Conservation (phyloP, 1,140 invertebrate genomes). For the Caerostris extrusa region DNA sequence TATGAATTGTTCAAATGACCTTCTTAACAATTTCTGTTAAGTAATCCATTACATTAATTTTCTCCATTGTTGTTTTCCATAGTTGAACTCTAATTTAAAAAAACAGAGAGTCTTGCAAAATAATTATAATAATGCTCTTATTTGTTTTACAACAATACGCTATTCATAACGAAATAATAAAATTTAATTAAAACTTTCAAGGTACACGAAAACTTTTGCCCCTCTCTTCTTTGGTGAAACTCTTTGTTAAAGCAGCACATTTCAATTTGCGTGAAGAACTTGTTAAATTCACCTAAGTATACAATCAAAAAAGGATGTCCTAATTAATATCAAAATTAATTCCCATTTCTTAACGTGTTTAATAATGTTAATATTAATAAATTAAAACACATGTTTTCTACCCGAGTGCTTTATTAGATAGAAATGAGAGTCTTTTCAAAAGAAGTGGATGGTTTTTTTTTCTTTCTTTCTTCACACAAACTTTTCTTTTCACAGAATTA, state of each 20-base stretch:
- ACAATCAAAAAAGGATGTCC: neutral
- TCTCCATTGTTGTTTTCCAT: too few relatives aligned
- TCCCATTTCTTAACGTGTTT: conserved; percentile 1
- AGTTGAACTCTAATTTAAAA: too few relatives aligned
- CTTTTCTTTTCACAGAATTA: neutral
- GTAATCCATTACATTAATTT: too few relatives aligned
- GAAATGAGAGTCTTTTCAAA: neutral
- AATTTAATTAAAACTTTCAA: neutral
- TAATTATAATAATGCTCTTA: neutral
- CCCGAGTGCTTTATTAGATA: neutral
- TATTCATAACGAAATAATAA: neutral
- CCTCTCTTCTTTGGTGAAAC: neutral
- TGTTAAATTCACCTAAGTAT: neutral
- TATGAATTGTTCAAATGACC: too few relatives aligned
- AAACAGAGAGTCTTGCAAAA: too few relatives aligned
- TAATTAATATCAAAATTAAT: conserved; percentile 37
- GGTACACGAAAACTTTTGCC: neutral
- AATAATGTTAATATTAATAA: neutral
- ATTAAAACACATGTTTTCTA: neutral
- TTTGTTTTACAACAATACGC: neutral
- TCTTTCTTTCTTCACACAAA: neutral
- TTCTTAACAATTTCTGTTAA: too few relatives aligned
- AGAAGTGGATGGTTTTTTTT: neutral
- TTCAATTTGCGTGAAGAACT: conserved; percentile 12
- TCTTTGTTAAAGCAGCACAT: neutral